These are phyloP conservation scores for Calonectris borealis DNA, from an alignment of 2,113 vertebrate genomes.

Conservation along the genomic window DNA sequence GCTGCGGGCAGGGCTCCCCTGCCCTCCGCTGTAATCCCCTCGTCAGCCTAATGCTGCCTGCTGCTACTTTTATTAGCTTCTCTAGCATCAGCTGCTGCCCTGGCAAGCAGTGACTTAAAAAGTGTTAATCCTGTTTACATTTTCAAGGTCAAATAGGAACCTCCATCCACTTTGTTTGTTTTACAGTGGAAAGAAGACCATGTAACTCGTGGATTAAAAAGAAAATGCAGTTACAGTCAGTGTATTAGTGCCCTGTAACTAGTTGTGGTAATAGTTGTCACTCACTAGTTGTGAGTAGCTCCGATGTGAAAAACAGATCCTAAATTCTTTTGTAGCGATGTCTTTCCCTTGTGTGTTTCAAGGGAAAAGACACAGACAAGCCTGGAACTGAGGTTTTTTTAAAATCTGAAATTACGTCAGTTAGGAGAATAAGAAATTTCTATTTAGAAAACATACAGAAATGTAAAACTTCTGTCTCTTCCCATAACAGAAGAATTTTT, in stretches of 20 bases:
- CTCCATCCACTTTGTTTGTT: background rate
- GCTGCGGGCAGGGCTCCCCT: background rate
- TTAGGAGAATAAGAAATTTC: background rate
- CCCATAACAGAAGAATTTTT: background rate
- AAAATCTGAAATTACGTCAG: background rate
- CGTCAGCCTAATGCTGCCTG: background rate
- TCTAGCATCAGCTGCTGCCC: constrained; percentile 38
- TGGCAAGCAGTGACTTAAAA: constrained; percentile 58
- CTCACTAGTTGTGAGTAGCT: background rate
- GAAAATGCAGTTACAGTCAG: background rate
- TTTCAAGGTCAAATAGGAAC: constrained; percentile 60
- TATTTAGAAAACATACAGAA: background rate
- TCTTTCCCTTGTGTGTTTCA: background rate
- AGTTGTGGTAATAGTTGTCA: background rate
- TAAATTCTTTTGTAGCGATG: background rate
- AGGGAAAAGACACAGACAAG: background rate
- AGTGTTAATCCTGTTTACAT: constrained; percentile 59
- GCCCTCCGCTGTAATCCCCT: background rate
- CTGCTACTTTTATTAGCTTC: constrained; percentile 19
- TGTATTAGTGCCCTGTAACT: background rate
- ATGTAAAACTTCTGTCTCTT: background rate
- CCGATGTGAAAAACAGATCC: background rate
- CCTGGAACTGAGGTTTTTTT: background rate
- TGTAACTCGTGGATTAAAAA: background rate
- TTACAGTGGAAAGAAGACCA: background rate